These are phyloP conservation scores for Sipha flava DNA, from an alignment of 1,140 invertebrate species.

Conservation along the genomic window DNA sequence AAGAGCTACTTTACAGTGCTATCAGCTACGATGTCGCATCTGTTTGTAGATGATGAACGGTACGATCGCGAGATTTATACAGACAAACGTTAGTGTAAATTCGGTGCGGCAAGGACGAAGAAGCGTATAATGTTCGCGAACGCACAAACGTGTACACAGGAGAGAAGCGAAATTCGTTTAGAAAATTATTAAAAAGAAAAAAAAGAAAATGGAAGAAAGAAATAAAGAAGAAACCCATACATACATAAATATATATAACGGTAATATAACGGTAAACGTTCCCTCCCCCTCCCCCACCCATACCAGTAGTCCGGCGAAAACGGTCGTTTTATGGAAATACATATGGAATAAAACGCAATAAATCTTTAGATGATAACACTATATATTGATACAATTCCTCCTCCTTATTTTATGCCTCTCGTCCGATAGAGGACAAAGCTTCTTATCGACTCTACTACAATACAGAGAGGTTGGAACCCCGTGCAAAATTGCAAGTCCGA, in stretches of 20 bases:
- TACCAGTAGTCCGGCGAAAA: not conserved
- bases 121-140: too few relatives aligned
- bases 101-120: too few relatives aligned
- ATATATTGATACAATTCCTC: not conserved
- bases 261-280: not conserved
- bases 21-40: not conserved
- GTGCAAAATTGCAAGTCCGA: not conserved
- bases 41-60: not conserved
- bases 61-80: too few relatives aligned
- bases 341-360: not conserved
- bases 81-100: too few relatives aligned
- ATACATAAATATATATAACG: not conserved
- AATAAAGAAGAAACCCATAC: not conserved
- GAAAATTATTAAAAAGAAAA: not conserved
- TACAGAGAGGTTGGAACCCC: not conserved
- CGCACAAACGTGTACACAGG: too few relatives aligned
- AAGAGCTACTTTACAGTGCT: too few relatives aligned
- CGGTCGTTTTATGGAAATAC: constrained; percentile 18
- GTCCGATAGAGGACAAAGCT: not conserved
- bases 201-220: not conserved
- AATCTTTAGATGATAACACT: constrained; percentile 3
- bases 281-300: not conserved
- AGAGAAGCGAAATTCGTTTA: not conserved
- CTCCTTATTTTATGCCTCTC: not conserved
- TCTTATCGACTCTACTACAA: constrained; percentile 11